Base-by-base conservation (phyloP, 1,140 invertebrate genomes). In the Cyclargus thomasi region DNA sequence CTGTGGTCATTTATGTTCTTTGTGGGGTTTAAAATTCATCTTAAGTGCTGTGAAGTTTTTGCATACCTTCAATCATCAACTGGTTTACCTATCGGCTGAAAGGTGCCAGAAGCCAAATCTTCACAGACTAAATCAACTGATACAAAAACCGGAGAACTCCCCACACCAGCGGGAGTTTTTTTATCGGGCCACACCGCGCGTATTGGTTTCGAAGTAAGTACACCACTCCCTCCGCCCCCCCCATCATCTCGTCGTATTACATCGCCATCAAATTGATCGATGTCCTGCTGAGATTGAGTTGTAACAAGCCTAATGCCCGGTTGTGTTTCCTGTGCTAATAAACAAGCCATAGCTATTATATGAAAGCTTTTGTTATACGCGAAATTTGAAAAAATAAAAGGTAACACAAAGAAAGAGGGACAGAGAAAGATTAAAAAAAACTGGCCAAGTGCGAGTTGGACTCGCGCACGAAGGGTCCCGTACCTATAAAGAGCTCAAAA, bases 261-360 rank as follows among this genome's bases (percentile, higher is more conserved):
- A 74, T 79, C 72, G 73, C 75, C 75, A 77, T 79, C 75, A 77
- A 70, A 70, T 74, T 79, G 78, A 79, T 79, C 74, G 75, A 80
- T 78, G 75, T 79, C 71, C 72, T 75, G 72, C 71, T 63, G 69
- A 71, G 70, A 78, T 80, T 78, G 76, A 77, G 72, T 76, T 77
- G 75, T 77, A 69, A 70, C 70, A 72, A 71, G 64, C 64, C 69
- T 70, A 70, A 67, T 66, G 55, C 20, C 35, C n/a, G 20, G 65
- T 59, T 66, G 65, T 59, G 55, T 59, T 35, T 66, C 65, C 65
- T 59, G 55, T 66, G 53, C 53, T 66, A 66, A 66, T 59, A 59
- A 59, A 59, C 6, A 20, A 59, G 20, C 55, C 20, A 2, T 59
- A 20, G 18, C 2, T 59, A 59, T 59, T 59, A 20, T 21, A 6